These are phyloP conservation scores for Plotosus lineatus DNA, from an alignment of 2,113 vertebrate species.

Conservation along the genomic window DNA sequence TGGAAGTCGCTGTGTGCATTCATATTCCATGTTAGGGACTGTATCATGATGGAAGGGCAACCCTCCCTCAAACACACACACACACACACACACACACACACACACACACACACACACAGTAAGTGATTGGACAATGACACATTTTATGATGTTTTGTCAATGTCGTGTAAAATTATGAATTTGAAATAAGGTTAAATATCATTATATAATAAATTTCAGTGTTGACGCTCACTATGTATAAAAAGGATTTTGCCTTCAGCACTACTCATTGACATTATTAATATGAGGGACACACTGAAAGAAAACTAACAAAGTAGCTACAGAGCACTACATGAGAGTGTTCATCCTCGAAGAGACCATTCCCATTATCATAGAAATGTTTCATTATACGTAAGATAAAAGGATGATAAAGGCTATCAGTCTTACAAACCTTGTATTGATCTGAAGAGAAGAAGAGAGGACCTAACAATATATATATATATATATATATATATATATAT, in stretches of 20 bases:
- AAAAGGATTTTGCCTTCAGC: background rate
- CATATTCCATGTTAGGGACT: slow-evolving; percentile 53
- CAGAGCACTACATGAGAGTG: background rate
- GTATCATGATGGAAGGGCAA: slow-evolving; percentile 49
- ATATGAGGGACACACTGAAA: background rate
- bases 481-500: too few relatives aligned
- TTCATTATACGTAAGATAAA: background rate
- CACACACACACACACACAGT: slow-evolving; percentile 1
- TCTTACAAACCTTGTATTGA: background rate
- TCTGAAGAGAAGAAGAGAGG: too few relatives aligned
- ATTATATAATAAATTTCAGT: background rate
- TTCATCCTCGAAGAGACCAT: background rate
- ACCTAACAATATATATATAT: too few relatives aligned
- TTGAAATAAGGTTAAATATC: slow-evolving; percentile 6
- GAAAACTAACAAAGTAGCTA: background rate
- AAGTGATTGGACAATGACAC: slow-evolving; percentile 1
- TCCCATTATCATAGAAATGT: background rate
- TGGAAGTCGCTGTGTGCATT: slow-evolving; percentile 56
- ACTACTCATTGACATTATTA: background rate
- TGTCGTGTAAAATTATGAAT: slow-evolving; percentile 1
- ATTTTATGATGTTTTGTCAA: slow-evolving; percentile 10
- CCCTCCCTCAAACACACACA: background rate
- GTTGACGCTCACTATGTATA: background rate
- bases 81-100: background rate
- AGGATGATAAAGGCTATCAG: background rate